A percentile compares a stretch with the other conserved stretches of the same genome.
These are phyloP conservation scores for Falco cherrug DNA, from an alignment of 2,797 vertebrate genomes.

Conservation along the genomic window DNA sequence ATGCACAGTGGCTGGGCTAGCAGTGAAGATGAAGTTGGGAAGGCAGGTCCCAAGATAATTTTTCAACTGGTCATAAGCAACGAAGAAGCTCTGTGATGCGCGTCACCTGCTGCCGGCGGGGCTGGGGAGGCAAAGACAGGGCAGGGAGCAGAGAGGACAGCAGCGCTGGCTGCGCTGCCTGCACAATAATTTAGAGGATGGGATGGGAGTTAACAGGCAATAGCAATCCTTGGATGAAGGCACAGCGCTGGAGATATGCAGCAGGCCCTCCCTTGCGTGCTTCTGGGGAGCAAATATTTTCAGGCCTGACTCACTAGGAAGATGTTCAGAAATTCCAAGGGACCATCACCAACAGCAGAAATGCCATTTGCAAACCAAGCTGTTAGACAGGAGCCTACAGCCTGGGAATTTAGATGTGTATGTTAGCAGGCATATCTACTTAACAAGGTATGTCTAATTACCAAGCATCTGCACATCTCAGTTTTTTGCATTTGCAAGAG, in stretches of 20 bases:
- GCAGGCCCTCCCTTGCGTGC: neutral
- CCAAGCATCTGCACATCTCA: neutral
- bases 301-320: neutral
- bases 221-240: neutral
- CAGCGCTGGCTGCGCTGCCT: fast-evolving
- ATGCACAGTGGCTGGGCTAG: neutral
- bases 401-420: neutral
- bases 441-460: neutral
- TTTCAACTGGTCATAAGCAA: neutral
- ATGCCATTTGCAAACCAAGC: neutral
- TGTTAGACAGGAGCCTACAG: neutral
- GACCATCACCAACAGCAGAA: neutral
- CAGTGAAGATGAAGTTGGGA: neutral
- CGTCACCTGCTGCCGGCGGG: fast-evolving
- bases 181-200: neutral
- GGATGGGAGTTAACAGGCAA: neutral
- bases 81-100: neutral
- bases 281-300: neutral
- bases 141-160: neutral
- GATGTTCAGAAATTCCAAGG: neutral
- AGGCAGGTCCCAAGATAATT: neutral
- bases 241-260: neutral
- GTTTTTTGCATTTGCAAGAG: neutral
- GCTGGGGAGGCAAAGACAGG: neutral
- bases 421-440: neutral